Evolutionary conservation across 2,888 invertebrate genomes (phyloP).

Genomic region (Tanypteryx hageni): DNA sequence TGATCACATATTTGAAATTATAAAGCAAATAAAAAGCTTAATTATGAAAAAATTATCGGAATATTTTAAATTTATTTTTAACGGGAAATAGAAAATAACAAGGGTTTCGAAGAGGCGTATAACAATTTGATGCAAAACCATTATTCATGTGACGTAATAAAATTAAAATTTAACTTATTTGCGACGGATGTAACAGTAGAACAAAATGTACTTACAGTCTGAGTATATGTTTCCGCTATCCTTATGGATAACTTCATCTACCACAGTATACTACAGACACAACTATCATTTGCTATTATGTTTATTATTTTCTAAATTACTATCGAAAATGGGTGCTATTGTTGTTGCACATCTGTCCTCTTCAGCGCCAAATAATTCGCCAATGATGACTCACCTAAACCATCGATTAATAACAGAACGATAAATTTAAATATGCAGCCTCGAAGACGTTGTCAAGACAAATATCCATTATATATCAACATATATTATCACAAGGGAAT

Average conservation of each 20-base stretch:
- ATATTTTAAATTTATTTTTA: neutral
- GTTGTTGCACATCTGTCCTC: slow-evolving; percentile 43
- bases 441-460: neutral
- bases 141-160: slow-evolving; percentile 15
- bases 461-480: neutral
- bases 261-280: neutral
- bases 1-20: neutral
- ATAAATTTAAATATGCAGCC: neutral
- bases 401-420: slow-evolving; percentile 51
- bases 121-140: neutral
- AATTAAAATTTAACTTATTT: neutral
- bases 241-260: neutral
- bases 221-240: slow-evolving; percentile 9
- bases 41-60: neutral
- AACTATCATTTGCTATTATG: neutral
- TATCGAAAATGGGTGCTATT: neutral
- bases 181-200: neutral
- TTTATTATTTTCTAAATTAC: neutral
- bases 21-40: neutral
- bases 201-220: neutral
- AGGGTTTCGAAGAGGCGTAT: neutral
- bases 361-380: slow-evolving; percentile 56
- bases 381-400: slow-evolving; percentile 59
- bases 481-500: neutral
- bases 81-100: neutral